These are phyloP conservation scores for Heliothis virescens DNA, from an alignment of 1,140 invertebrate genomes.

Conservation along the genomic window DNA sequence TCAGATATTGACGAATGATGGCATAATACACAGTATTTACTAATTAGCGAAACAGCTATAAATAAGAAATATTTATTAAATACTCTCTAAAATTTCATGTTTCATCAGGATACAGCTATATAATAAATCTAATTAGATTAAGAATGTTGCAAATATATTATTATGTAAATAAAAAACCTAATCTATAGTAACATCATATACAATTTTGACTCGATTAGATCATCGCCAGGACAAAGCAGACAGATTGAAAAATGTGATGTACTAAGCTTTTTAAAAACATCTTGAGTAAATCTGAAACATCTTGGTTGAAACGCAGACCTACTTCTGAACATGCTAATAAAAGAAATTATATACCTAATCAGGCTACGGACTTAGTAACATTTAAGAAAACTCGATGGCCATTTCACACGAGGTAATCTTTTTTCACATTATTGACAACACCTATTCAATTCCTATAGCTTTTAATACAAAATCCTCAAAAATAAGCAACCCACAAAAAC, in stretches of 20 bases:
- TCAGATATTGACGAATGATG: too few species aligned
- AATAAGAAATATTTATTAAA: too few species aligned
- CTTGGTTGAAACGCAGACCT: too few species aligned
- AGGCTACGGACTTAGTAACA: too few species aligned
- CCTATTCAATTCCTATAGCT: neutral
- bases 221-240: conserved; percentile 13
- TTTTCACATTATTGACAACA: neutral
- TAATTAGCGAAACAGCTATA: too few species aligned
- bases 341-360: too few species aligned
- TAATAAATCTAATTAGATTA: conserved; percentile 12
- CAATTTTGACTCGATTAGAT: conserved; percentile 12
- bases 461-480: neutral
- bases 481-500: neutral
- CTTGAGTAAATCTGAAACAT: too few species aligned
- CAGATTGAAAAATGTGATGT: conserved; percentile 11
- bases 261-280: neutral
- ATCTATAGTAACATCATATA: neutral
- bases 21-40: too few species aligned
- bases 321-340: neutral
- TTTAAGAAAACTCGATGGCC: too few species aligned
- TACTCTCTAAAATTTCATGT: too few species aligned
- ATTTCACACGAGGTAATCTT: too few species aligned
- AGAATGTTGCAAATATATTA: too few species aligned
- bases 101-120: neutral
- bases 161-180: conserved; percentile 10